Evolutionary conservation across 2,888 invertebrate genomes (phyloP), one percentile per base, ranked within the genome.

Genomic region (Acholoe squamosa): DNA sequence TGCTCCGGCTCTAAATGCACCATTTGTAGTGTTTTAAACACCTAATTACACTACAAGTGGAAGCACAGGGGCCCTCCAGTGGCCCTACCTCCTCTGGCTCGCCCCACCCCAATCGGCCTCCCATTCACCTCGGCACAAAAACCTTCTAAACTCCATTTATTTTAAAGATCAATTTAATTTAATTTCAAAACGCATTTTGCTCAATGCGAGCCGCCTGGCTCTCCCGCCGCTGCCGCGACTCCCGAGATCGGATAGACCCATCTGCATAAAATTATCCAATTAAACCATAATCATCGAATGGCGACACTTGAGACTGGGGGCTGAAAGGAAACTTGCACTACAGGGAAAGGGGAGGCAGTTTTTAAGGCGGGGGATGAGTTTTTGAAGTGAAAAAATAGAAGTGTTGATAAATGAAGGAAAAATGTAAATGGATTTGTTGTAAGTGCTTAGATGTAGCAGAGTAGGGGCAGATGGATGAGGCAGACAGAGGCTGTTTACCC

Each of bases 121-220:
- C 61, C 61, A 61, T 61, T 61, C 61, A 61, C 61, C 61, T 61
- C 61, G 61, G 61, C 76, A 31, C 76, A 76, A 25, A 76, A 76
- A 76, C 25, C 76, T 31, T 31, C 76, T 76, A 25, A 76, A 76
- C 76, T 76, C 76, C 76, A 76, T 76, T 76, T 76, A 76, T 76
- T 25, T 76, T 31, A 76, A 76, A 76, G 25, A 76, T 76, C 76
- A 76, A 76, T 76, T 76, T 76, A 76, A 76, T 76, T 76, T 76
- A 76, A 76, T 76, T 76, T 76, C 28, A 76, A 76, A 76, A 76
- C 16, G 76, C 76, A 76, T 76, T 76, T 76, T 76, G 76, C 76
- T 76, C 76, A 28, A 76, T 76, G 76, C 16, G 76, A 25, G 25
- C 16, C 28, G 76, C 25, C n/a, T n/a, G n/a, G n/a, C n/a, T n/a